Base-by-base conservation (phyloP, 2,888 invertebrate genomes). In the Metellina segmentata region DNA sequence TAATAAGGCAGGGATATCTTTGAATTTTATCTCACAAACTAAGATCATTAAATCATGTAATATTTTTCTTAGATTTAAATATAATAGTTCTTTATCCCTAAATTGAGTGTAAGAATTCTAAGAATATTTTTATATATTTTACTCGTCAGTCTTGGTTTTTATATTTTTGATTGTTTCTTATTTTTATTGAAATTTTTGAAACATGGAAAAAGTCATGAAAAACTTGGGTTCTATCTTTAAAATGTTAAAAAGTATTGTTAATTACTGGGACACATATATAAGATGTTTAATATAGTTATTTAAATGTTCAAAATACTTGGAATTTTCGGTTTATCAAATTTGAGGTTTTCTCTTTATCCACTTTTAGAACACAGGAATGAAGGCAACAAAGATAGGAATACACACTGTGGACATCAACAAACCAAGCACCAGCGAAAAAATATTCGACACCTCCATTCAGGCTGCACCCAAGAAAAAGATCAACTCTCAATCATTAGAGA, bases 311-410 rank as follows among this genome's bases (percentile, higher is more conserved):
- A 34, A 34, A 34, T 34, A 34, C 34, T 34, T 34, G 34, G 4
- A 34, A 34, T 34, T 34, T 34, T 34, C 34, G 4, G 34, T 34
- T 34, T 34, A 34, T 4, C 34, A 34, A 34, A 34, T 34, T 34
- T 34, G 34, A 34, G 1, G 53, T 61, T 72, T 82, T 82, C 8
- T 34, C 20, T 71, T 70, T 69, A 70, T 78, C 53, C 53, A 13
- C 19, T 85, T 92, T 69, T 20, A 92, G 92, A 77, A 78, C 53
- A 81, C 79, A 88, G 92, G 92, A 92, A 92, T 92, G 92, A 92
- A 92, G 92, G 89, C 89, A 74, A 89, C 92, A 69, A 92, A 92
- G 85, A 85, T 89, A 74, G 92, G 92, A 85, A 92, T 88, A 77
- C 89, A 85, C 75, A 34, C 92, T 34, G 89, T 89, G 88, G 92